Percentiles rank a stretch among this genome's conserved stretches.
phyloP scores from a whole-genome alignment of 2,113 vertebrate species.

The Poecile atricapillus region DNA sequence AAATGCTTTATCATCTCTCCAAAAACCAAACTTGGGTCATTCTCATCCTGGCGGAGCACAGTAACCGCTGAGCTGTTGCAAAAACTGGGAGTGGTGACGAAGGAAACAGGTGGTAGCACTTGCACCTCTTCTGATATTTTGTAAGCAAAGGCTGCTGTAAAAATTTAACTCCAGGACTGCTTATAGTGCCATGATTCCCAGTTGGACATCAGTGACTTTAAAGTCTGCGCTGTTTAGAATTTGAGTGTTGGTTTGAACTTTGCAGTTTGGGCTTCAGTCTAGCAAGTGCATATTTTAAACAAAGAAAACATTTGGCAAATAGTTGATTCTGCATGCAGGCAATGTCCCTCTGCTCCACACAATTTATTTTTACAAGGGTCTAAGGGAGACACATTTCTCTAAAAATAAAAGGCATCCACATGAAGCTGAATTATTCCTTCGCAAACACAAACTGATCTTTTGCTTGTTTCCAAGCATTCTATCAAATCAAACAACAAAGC shows the following conservation, averaged over 20 bases:
- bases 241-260: slow-evolving; percentile 66
- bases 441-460: slow-evolving; percentile 46
- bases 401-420: slow-evolving; percentile 57
- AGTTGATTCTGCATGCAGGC: slow-evolving; percentile 60
- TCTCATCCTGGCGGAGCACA: neutral
- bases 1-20: neutral
- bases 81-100: slow-evolving; percentile 41
- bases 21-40: neutral
- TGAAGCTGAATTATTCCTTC: slow-evolving; percentile 41
- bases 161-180: slow-evolving; percentile 62
- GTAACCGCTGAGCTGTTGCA: slow-evolving; percentile 34
- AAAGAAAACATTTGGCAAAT: slow-evolving; percentile 67
- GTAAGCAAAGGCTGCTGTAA: slow-evolving; percentile 65
- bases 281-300: slow-evolving; percentile 68
- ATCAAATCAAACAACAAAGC: slow-evolving; percentile 33
- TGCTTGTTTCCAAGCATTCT: slow-evolving; percentile 36
- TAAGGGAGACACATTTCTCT: slow-evolving; percentile 56
- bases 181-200: slow-evolving; percentile 50
- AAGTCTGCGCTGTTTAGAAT: slow-evolving; percentile 62
- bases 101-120: slow-evolving; percentile 64
- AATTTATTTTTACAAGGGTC: slow-evolving; percentile 59
- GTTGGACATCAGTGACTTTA: slow-evolving; percentile 55
- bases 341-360: slow-evolving; percentile 48
- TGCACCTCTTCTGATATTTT: slow-evolving; percentile 69
- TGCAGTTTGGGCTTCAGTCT: slow-evolving; percentile 66